These are phyloP conservation scores for Drosophila anceps DNA, from an alignment of 2,888 invertebrate species.

Conservation along the genomic window DNA sequence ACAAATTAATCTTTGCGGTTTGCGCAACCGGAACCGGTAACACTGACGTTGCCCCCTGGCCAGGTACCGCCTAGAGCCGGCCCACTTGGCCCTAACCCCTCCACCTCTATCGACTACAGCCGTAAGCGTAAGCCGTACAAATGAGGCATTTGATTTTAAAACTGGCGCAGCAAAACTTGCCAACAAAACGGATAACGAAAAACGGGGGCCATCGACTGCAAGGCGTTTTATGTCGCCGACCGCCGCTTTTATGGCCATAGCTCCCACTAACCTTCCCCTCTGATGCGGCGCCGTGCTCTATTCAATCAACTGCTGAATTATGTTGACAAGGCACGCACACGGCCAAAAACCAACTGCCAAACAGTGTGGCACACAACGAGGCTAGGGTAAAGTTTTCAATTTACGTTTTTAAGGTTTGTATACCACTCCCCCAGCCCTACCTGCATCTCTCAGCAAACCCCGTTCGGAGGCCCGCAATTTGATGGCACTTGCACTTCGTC, in stretches of 20 bases:
- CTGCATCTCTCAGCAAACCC: background rate
- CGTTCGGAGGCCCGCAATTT: slow-evolving; percentile 24
- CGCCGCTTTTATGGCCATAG: slow-evolving; percentile 42
- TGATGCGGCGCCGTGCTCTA: slow-evolving; percentile 14
- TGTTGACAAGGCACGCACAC: slow-evolving; percentile 77
- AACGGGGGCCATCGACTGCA: slow-evolving; percentile 38
- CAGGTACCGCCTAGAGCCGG: background rate
- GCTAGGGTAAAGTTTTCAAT: slow-evolving; percentile 70
- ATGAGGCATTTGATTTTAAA: slow-evolving; percentile 78
- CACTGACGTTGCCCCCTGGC: slow-evolving; percentile 14
- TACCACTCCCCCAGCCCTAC: background rate
- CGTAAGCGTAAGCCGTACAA: slow-evolving; percentile 65
- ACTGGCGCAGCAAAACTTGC: slow-evolving; percentile 68
- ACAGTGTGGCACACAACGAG: slow-evolving; percentile 25
- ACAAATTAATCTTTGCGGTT: slow-evolving; percentile 80
- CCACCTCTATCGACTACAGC: slow-evolving; percentile 8
- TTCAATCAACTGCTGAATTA: slow-evolving; percentile 76
- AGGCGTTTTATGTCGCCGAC: slow-evolving; percentile 51
- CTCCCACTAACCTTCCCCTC: background rate
- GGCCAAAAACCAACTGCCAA: slow-evolving; percentile 51
- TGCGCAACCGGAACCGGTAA: slow-evolving; percentile 53
- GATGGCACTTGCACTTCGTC: slow-evolving; percentile 71
- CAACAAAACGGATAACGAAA: slow-evolving; percentile 45
- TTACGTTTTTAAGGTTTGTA: slow-evolving; percentile 68
- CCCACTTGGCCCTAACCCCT: background rate